phyloP scores from a whole-genome alignment of 2,888 invertebrate genomes.

The Oasisia sp. region DNA sequence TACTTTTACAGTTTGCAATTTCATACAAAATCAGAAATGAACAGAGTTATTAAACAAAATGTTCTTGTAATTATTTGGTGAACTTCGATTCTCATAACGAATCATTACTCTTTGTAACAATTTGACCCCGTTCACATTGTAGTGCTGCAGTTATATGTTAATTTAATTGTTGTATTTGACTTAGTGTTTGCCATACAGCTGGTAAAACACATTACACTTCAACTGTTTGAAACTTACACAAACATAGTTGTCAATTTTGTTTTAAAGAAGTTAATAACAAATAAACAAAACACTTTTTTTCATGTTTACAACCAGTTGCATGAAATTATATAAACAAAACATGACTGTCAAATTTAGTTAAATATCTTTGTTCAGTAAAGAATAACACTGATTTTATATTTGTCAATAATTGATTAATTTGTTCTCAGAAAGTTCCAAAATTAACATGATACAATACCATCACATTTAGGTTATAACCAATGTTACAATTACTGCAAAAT shows the following conservation, averaged over 20 bases:
- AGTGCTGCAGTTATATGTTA: neutral
- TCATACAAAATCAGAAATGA: neutral
- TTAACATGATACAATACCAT: neutral
- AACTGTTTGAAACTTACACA: neutral
- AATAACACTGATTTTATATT: too few species aligned
- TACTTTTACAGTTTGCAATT: neutral
- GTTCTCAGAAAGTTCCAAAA: neutral
- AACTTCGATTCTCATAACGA: neutral
- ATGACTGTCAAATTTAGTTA: too few species aligned
- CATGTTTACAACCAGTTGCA: too few species aligned
- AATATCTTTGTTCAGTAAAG: too few species aligned
- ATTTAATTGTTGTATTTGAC: neutral
- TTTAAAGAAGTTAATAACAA: neutral
- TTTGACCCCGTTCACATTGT: neutral
- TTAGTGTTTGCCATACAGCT: too few species aligned
- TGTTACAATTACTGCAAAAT: constrained; percentile 1
- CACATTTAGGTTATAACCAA: neutral
- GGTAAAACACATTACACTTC: too few species aligned
- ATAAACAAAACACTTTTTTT: too few species aligned
- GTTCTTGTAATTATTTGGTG: neutral
- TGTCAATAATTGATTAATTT: too few species aligned
- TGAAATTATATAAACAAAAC: too few species aligned
- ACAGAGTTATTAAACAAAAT: neutral
- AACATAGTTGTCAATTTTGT: neutral
- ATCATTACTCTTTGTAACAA: neutral